A percentile compares a stretch with the other conserved stretches of the same genome.
These are phyloP conservation scores for Dilophus febrilis DNA, from an alignment of 2,888 invertebrate species.

Conservation along the genomic window DNA sequence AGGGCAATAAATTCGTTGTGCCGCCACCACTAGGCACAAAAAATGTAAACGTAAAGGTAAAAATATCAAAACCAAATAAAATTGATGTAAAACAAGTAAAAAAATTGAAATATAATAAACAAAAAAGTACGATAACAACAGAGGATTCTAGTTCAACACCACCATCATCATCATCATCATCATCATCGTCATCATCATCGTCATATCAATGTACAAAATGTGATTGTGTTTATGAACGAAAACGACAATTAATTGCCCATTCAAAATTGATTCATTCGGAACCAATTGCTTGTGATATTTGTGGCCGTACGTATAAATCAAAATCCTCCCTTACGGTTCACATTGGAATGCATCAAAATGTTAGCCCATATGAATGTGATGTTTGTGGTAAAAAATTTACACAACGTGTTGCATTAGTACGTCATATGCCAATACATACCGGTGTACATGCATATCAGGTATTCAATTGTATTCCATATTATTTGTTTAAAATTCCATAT, in stretches of 20 bases:
- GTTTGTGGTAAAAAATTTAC: constrained; percentile 36
- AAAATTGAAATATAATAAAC: no score
- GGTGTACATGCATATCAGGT: constrained; percentile 29
- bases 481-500: background rate
- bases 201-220: background rate
- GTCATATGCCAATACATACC: constrained; percentile 36
- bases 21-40: no score
- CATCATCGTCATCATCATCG: background rate
- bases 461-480: constrained; percentile 1
- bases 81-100: no score
- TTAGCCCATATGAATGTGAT: constrained; percentile 31
- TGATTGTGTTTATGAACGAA: background rate
- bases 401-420: constrained; percentile 34
- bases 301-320: constrained; percentile 35
- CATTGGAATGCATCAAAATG: constrained; percentile 33
- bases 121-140: no score
- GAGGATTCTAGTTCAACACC: no score
- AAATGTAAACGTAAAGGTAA: no score
- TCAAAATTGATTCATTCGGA: constrained; percentile 1
- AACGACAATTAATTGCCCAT: constrained; percentile 1
- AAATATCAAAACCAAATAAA: background rate
- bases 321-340: constrained; percentile 33
- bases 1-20: no score
- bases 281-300: constrained; percentile 26
- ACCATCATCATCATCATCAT: no score